Evolutionary conservation across 2,113 vertebrate species (phyloP), one percentile per base, ranked within the genome.

Genomic region (Lota lota): DNA sequence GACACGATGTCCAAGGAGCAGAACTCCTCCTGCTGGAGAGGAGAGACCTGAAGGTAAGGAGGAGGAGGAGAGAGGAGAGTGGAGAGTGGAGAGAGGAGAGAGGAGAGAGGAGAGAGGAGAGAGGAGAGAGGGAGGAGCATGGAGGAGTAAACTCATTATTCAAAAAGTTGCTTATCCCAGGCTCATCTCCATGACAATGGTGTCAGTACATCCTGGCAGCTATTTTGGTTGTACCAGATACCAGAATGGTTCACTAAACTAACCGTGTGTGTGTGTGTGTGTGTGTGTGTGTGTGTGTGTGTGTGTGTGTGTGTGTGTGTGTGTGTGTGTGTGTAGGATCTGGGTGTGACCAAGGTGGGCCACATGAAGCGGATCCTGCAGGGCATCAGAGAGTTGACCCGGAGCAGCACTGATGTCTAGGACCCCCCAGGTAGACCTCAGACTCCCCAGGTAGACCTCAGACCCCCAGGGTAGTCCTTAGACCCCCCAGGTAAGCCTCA

Each of bases 331-430:
- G 21, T 80, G 4, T 70, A 99, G 97, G 97, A 99, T 74, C 90
- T 99, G 36, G 97, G 97, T 0, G 95, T 99, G 84, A 95, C 95
- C 47, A 99, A 99, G 90, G 97, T 99, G 69, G 97, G 97, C 53
- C 97, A 99, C 73, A 94, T 99, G 94, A 99, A 99, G 92, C 88
- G 97, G 76, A 99, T 99, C 80, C 91, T 99, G 56, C 97, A 98
- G 18, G 97, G 95, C 61, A 97, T 99, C 93, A 88, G 93, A 86
- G 95, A 97, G 74, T 91, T 99, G 90, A 96, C 91, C 88, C 92
- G 94, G 74, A 93, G 78, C 91, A 86, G 92, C 91, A 86, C 92
- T 87, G 96, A 96, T 84, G 95, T 90, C 83, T 98, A 94, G 87
- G 75, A 53, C 8, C 1, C 28, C 28, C 24, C 24, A 24, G 24